These are phyloP conservation scores for Conistra vaccinii DNA, from an alignment of 2,888 invertebrate genomes.

Conservation along the genomic window DNA sequence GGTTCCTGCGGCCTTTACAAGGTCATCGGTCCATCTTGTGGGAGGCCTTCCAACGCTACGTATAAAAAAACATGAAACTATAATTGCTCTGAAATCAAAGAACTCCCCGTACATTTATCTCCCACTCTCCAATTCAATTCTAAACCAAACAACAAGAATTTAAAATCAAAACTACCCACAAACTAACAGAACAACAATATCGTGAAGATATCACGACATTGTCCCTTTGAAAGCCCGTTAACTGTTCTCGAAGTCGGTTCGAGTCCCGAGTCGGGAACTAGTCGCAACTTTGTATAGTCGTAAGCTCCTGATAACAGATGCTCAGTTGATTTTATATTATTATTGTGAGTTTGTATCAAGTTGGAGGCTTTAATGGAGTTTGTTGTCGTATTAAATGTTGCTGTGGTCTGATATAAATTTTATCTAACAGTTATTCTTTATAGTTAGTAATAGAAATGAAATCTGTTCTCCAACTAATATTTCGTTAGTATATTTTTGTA, in stretches of 20 bases:
- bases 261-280: slow-evolving; percentile 53
- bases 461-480: not conserved
- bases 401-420: slow-evolving; percentile 1
- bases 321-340: slow-evolving; percentile 54
- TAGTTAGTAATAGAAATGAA: not conserved
- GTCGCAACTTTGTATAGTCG: slow-evolving; percentile 39
- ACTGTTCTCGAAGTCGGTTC: slow-evolving; percentile 48
- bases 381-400: slow-evolving; percentile 25
- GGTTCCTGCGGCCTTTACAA: no score
- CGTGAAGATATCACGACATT: slow-evolving; percentile 42
- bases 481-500: not conserved
- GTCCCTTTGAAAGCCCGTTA: slow-evolving; percentile 57
- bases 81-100: not conserved
- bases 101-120: not conserved
- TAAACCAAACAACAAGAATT: not conserved
- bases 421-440: not conserved
- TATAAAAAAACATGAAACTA: no score
- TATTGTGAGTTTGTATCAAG: slow-evolving; percentile 47
- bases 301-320: slow-evolving; percentile 49
- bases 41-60: no score
- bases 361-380: slow-evolving; percentile 40
- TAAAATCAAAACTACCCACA: slow-evolving; percentile 27
- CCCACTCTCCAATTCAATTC: not conserved
- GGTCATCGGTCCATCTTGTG: no score
- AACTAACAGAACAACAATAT: slow-evolving; percentile 40